These are phyloP conservation scores for Urocynchramus pylzowi DNA, from an alignment of 2,113 vertebrate genomes.

Conservation along the genomic window DNA sequence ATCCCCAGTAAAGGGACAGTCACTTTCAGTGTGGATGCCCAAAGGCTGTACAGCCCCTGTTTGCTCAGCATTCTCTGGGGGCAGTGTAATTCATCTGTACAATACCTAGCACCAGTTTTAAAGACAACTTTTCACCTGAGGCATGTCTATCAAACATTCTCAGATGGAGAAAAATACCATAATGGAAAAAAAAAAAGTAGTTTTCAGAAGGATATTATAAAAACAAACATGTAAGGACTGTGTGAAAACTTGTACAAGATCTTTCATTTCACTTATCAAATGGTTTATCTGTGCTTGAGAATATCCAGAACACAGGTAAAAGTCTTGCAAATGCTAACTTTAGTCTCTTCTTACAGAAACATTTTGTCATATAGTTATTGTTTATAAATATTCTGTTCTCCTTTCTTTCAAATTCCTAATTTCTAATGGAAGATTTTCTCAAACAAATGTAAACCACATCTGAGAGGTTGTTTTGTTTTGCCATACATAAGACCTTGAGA, in stretches of 20 bases:
- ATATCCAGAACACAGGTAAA: not conserved
- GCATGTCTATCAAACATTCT: not conserved
- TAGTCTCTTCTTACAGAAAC: not conserved
- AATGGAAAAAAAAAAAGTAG: not conserved
- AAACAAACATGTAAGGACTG: fast-evolving
- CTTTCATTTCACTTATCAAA: not conserved
- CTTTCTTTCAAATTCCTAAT: not conserved
- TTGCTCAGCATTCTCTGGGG: not conserved
- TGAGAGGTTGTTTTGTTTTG: constrained; percentile 18
- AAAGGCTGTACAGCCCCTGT: not conserved
- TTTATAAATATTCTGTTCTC: not conserved
- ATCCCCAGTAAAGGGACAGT: not conserved
- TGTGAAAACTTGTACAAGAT: not conserved
- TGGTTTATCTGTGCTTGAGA: not conserved
- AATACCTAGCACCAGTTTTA: not conserved
- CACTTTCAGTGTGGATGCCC: not conserved
- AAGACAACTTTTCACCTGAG: not conserved
- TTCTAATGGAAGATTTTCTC: not conserved
- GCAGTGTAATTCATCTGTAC: not conserved
- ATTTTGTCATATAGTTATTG: not conserved
- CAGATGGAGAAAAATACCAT: not conserved
- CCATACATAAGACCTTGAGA: not conserved
- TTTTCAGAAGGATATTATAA: not conserved
- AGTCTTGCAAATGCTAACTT: not conserved
- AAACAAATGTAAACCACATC: constrained; percentile 29